These are phyloP conservation scores for Bombus terrestris DNA, from an alignment of 1,140 invertebrate species.

Conservation along the genomic window DNA sequence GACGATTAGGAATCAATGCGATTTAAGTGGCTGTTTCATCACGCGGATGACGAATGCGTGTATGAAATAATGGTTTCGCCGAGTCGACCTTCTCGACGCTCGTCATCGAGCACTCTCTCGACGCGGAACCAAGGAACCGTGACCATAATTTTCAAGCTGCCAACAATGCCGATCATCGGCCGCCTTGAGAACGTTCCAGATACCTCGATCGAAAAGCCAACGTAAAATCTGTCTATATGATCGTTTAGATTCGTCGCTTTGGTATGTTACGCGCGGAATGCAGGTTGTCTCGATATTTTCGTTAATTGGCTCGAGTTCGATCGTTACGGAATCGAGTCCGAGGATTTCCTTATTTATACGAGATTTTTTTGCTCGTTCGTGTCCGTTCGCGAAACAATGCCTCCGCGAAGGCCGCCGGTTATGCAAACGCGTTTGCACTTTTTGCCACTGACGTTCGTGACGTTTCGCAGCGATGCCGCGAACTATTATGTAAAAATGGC, in stretches of 20 bases:
- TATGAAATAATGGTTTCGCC: not conserved
- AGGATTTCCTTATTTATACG: not conserved
- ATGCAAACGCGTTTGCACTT: conserved; percentile 65
- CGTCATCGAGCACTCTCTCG: not conserved
- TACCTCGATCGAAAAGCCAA: not conserved
- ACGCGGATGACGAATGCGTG: not conserved
- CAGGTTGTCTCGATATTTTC: too few relatives aligned
- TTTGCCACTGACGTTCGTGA: conserved; percentile 38
- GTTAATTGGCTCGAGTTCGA: not conserved
- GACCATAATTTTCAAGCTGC: conserved; percentile 21
- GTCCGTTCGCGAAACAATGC: conserved; percentile 52
- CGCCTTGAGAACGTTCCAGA: not conserved
- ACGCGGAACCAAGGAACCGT: conserved; percentile 31
- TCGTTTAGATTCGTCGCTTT: too few relatives aligned
- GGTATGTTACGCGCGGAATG: too few relatives aligned
- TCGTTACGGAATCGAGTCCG: not conserved
- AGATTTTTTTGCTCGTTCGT: not conserved
- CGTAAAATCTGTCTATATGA: not conserved
- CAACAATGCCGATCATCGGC: not conserved
- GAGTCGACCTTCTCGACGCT: conserved; percentile 12
- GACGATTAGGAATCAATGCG: too few relatives aligned
- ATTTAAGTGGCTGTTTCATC: not conserved
- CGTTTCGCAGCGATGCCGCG: not conserved
- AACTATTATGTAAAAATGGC: conserved; percentile 63
- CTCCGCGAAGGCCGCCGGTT: conserved; percentile 55